Percentiles rank a stretch among this genome's conserved stretches.
These are phyloP conservation scores for Amphipyra tragopoginis DNA, from an alignment of 2,888 invertebrate genomes.

Conservation along the genomic window DNA sequence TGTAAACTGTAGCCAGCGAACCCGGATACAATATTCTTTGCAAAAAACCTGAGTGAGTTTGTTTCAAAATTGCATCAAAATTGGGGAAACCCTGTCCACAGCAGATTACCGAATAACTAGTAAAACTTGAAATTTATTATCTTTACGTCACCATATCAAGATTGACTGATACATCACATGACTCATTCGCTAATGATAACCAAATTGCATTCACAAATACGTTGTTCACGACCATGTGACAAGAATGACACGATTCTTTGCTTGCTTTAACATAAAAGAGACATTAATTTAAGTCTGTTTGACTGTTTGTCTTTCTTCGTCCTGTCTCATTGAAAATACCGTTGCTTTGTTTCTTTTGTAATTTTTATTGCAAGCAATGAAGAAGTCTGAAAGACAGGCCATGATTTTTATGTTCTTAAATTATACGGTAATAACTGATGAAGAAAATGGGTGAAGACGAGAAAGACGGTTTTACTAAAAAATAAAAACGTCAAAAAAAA, in stretches of 20 bases:
- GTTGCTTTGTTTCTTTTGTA: too few species aligned
- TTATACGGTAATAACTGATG: too few species aligned
- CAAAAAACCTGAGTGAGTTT: constrained; percentile 7
- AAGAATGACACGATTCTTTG: constrained; percentile 8
- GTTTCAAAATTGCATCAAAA: background rate
- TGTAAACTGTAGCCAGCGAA: constrained; percentile 39
- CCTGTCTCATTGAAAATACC: background rate
- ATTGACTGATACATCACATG: constrained; percentile 1
- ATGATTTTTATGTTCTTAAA: too few species aligned
- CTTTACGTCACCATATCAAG: background rate
- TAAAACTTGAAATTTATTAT: constrained; percentile 10
- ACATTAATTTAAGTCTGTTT: background rate
- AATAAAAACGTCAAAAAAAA: too few species aligned
- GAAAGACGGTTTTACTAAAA: too few species aligned
- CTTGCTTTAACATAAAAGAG: background rate
- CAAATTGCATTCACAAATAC: constrained; percentile 31
- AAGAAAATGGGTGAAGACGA: too few species aligned
- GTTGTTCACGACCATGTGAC: constrained; percentile 3
- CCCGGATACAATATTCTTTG: constrained; percentile 36
- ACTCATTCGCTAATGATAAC: constrained; percentile 23
- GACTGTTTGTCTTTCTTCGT: background rate
- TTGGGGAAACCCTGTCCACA: background rate
- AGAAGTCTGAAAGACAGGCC: too few species aligned
- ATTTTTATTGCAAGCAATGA: too few species aligned
- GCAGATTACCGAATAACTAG: constrained; percentile 4